Conservation (phyloP, 2,888 invertebrate genomes). For the Apantesis nais region DNA sequence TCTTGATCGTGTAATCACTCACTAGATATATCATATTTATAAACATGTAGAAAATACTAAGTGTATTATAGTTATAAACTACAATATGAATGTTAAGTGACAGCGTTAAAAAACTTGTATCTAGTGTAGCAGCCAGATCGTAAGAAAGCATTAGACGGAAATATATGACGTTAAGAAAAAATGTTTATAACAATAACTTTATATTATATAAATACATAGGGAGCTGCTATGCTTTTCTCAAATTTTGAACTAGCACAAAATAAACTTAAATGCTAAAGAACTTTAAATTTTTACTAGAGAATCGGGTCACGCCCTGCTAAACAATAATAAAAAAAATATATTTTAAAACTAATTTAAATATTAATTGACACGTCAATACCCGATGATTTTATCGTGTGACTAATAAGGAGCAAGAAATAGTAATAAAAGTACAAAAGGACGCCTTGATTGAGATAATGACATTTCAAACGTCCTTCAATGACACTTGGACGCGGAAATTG, state of each 20-base stretch:
- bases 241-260: neutral
- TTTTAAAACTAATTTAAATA: conserved; percentile 18
- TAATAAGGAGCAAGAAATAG: conserved; percentile 36
- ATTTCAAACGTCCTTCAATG: conserved; percentile 76
- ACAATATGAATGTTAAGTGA: neutral
- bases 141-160: neutral
- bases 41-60: neutral
- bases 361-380: conserved; percentile 26
- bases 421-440: conserved; percentile 47
- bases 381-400: conserved; percentile 35
- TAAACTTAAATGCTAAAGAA: neutral
- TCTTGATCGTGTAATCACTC: neutral
- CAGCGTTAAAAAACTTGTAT: neutral
- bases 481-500: conserved; percentile 77
- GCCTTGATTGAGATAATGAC: conserved; percentile 54
- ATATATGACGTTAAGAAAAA: neutral
- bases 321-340: neutral
- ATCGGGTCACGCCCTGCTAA: neutral
- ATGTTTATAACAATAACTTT: neutral
- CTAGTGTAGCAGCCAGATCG: too few relatives aligned
- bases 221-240: neutral
- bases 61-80: neutral
- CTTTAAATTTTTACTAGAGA: too few relatives aligned
- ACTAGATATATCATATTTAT: neutral
- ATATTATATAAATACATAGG: neutral